phyloP scores from a whole-genome alignment of 2,888 invertebrate genomes.

The Caenorhabditis uteleia region DNA sequence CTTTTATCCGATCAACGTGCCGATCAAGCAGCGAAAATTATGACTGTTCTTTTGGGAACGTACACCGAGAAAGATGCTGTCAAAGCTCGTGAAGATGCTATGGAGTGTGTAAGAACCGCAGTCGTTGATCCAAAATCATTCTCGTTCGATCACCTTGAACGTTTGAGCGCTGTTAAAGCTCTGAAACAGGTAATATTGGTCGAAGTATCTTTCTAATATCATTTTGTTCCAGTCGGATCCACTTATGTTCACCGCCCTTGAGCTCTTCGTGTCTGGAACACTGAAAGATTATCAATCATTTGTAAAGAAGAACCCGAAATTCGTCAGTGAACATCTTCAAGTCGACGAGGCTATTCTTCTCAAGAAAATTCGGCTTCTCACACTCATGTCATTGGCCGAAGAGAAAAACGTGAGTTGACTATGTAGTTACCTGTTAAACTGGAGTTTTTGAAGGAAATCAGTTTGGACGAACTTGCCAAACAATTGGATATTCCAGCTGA shows the following conservation, averaged over 20 bases:
- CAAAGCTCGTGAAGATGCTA: conserved; percentile 93
- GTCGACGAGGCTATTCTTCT: conserved; percentile 56
- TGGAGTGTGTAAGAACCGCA: conserved; percentile 87
- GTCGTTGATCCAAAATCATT: conserved; percentile 86
- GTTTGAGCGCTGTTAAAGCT: conserved; percentile 86
- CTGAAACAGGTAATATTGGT: conserved; percentile 81
- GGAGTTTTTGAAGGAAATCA: conserved; percentile 78
- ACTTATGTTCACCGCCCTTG: conserved; percentile 57
- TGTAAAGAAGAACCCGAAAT: conserved; percentile 75
- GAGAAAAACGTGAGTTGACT: conserved; percentile 75
- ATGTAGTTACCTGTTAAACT: background rate
- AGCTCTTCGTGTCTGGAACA: conserved; percentile 60
- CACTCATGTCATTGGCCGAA: conserved; percentile 97
- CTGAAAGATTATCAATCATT: conserved; percentile 75
- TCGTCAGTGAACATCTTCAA: conserved; percentile 41
- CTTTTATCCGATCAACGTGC: conserved; percentile 76
- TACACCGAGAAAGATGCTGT: conserved; percentile 92
- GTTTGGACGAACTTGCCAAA: conserved; percentile 85
- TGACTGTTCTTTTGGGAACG: conserved; percentile 93
- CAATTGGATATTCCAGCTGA: conserved; percentile 83
- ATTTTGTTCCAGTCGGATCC: conserved; percentile 59
- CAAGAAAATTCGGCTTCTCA: conserved; percentile 90
- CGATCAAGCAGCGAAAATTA: conserved; percentile 71
- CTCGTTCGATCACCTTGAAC: conserved; percentile 88
- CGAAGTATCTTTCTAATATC: too few species aligned